Percentiles rank a stretch among this genome's conserved stretches.
phyloP scores from a whole-genome alignment of 2,797 vertebrate species.

The Salmo trutta region DNA sequence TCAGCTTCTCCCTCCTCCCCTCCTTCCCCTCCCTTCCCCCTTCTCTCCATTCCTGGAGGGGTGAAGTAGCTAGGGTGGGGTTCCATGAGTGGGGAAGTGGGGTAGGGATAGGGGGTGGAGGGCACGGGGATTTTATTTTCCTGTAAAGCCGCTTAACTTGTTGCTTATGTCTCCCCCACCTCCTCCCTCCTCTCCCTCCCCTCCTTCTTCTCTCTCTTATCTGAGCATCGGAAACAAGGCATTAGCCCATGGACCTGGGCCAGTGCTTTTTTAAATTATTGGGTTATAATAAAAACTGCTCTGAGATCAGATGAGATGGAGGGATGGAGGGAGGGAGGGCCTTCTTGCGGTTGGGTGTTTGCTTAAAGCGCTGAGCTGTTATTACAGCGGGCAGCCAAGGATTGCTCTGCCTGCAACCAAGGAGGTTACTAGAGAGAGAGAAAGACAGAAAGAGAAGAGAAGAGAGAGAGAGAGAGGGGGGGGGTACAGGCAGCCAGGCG shows the following conservation, averaged over 20 bases:
- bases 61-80: constrained; percentile 50
- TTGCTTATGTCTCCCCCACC: constrained; percentile 6
- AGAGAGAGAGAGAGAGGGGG: constrained; percentile 12
- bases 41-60: constrained; percentile 22
- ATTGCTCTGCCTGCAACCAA: constrained; percentile 60
- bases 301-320: constrained; percentile 51
- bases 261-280: constrained; percentile 49
- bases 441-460: constrained; percentile 6
- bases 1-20: constrained; percentile 13
- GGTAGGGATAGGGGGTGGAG: constrained; percentile 11
- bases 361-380: constrained; percentile 74
- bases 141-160: constrained; percentile 2
- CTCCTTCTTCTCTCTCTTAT: constrained; percentile 43
- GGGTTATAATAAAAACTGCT: constrained; percentile 54
- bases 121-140: not conserved
- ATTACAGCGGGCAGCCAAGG: constrained; percentile 71
- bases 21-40: constrained; percentile 8
- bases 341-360: constrained; percentile 69
- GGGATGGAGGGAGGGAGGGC: not conserved
- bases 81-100: constrained; percentile 35
- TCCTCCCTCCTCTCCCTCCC: constrained; percentile 1
- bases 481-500: constrained; percentile 8
- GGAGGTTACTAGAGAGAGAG: constrained; percentile 39
- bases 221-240: constrained; percentile 55
- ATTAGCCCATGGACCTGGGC: constrained; percentile 56